Base-by-base conservation (phyloP, 2,113 vertebrate species). In the Speoplatyrhinus poulsoni region DNA sequence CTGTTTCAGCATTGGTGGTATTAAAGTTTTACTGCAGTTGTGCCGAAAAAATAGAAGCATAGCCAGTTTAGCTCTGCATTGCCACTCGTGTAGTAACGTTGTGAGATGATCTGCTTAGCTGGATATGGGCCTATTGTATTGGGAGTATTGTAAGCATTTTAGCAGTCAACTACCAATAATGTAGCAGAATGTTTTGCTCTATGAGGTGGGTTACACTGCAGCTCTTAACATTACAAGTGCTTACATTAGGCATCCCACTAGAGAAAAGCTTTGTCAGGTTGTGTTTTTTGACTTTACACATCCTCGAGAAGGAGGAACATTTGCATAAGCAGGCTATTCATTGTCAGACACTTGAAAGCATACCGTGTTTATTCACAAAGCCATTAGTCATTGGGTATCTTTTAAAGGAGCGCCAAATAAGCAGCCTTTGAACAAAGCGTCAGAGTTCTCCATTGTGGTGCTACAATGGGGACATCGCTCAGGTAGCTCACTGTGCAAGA, bases 291-390 rank as follows among this genome's bases (percentile, higher is more conserved):
- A 69, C 77, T 84, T 79, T 55, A 63, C 73, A 69, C 66, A 3
- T 73, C 64, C 67, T 76, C 63, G 9, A 36, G 65, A 73, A 77
- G 72, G 61, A 67, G 69, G 79, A 60, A 60, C 70, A 87, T 91
- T 87, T 83, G 61, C 86, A 87, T 88, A 87, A 89, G 79, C 78
- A 76, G 77, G 60, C 52, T 73, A 65, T 81, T 86, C 79, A 84
- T 77, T 85, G 88, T 84, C 89, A 86, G 72, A 84, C 67, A 80
- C 71, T 73, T 71, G 81, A 85, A 86, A 86, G 74, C 76, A 56
- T 70, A 77, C 73, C 75, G 65, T 85, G 83, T 85, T 86, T 83
- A 81, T 84, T 87, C 84, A 73, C 80, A 81, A 75, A 75, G 65
- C 73, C 80, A 78, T 82, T 85, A 80, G 82, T 83, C 79, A 65